Conservation (phyloP, 1,140 invertebrate species). For the Drosophila tropicalis region DNA sequence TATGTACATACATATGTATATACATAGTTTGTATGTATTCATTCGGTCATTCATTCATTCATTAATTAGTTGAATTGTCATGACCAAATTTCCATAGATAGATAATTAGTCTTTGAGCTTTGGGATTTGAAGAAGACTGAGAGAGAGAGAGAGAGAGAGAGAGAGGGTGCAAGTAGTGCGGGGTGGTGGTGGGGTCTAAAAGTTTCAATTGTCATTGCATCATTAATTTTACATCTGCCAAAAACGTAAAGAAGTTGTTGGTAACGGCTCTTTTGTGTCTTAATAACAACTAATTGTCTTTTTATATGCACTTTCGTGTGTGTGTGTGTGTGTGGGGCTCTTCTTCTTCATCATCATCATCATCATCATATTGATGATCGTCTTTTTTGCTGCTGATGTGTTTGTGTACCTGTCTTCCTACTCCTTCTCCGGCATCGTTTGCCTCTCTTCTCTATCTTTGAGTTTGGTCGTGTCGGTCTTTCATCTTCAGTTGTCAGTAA, state of each 20-base stretch:
- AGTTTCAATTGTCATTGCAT: slow-evolving; percentile 52
- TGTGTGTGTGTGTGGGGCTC: neutral
- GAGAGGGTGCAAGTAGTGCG: neutral
- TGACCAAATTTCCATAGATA: slow-evolving; percentile 14
- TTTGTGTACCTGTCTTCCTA: neutral
- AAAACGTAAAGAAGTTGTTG: slow-evolving; percentile 45
- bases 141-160: neutral
- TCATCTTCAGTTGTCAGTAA: slow-evolving; percentile 82
- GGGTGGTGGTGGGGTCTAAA: neutral
- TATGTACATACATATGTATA: slow-evolving; percentile 1
- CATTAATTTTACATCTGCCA: slow-evolving; percentile 68
- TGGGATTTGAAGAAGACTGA: neutral
- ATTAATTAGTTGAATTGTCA: slow-evolving; percentile 51
- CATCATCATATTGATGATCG: neutral
- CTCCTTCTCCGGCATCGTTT: slow-evolving; percentile 10
- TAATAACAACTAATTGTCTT: slow-evolving; percentile 82
- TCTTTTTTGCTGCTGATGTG: neutral
- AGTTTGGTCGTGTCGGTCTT: slow-evolving; percentile 42
- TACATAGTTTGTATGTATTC: neutral
- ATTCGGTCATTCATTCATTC: slow-evolving; percentile 12
- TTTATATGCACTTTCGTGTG: slow-evolving; percentile 62
- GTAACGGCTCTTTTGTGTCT: slow-evolving; percentile 70
- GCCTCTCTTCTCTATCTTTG: neutral
- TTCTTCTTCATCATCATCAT: neutral
- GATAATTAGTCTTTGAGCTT: slow-evolving; percentile 7